A percentile compares a stretch with the other conserved stretches of the same genome.
phyloP scores from a whole-genome alignment of 1,140 invertebrate genomes.

The Argopecten irradians region DNA sequence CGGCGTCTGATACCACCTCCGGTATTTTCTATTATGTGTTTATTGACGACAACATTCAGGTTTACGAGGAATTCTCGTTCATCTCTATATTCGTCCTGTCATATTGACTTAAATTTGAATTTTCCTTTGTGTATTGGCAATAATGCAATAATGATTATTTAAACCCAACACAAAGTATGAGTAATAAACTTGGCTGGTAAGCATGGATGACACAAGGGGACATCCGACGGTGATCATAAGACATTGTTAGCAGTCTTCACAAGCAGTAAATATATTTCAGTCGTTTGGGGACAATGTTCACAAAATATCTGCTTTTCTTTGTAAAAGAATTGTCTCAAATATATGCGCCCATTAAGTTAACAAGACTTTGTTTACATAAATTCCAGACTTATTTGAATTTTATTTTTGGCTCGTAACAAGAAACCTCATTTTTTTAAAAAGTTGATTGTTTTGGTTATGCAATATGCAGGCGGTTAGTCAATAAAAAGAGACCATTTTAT shows the following conservation, averaged over 20 bases:
- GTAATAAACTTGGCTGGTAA: not conserved
- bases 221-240: not conserved
- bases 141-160: not conserved
- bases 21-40: too few relatives aligned
- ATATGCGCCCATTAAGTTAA: not conserved
- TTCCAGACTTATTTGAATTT: not conserved
- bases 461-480: not conserved
- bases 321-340: too few relatives aligned
- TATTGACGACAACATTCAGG: too few relatives aligned
- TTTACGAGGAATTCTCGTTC: too few relatives aligned
- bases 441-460: not conserved
- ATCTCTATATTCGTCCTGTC: too few relatives aligned
- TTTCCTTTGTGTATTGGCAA: not conserved
- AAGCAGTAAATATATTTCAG: not conserved
- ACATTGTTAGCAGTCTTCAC: not conserved
- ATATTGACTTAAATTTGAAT: not conserved
- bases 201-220: not conserved
- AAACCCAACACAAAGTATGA: not conserved
- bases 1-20: too few relatives aligned
- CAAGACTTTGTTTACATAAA: not conserved
- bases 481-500: not conserved
- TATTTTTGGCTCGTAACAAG: not conserved
- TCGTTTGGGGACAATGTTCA: not conserved
- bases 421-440: not conserved
- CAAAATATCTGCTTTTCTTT: not conserved